Base-by-base conservation (phyloP, 2,113 vertebrate species). In the Australoheros scitulus region DNA sequence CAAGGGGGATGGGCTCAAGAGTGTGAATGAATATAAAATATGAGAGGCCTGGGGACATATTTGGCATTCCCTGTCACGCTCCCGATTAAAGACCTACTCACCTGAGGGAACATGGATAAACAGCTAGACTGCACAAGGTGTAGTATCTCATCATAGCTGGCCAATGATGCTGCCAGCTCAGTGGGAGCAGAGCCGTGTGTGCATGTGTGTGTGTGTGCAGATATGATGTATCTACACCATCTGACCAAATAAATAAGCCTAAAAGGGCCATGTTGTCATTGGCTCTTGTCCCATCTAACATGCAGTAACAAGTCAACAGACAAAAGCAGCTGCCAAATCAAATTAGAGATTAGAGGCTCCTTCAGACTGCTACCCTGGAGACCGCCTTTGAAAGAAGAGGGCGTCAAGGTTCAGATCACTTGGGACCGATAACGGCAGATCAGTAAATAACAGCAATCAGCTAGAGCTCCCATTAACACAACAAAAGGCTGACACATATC, bases 61-160 rank as follows among this genome's bases (percentile, higher is more conserved):
- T 86, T 87, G 58, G 89, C 56, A 88, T 88, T 87, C 76, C 43
- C 38, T 3, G 24, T 82, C 88, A 80, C 56, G 58, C 47, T 79
- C 64, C 20, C 5, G 15, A 41, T 61, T 65, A 22, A 22, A 80
- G 56, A 68, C 32, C 65, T 32, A 52, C 2, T 72, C 5, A 38
- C 11, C 29, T 15, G 38, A 26, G 34, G 24, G 63, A 80, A 50
- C 17, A 63, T 34, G 80, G 52, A 65, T n/a, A 68, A 60, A 81
- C 57, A 80, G 26, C 47, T 81, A 38, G 58, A 7, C 22, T 26
- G 13, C 20, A 36, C 68, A 43, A 17, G 60, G 13, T 63, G 57
- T 20, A 15, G 26, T 72, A 50, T 29, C 74, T 74, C 11, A 17
- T 11, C 5, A 10, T 7, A 41, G 36, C 20, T 18, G n/a, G 50